Base-by-base conservation (phyloP, 1,140 invertebrate genomes). In the Ceratina calcarata region DNA sequence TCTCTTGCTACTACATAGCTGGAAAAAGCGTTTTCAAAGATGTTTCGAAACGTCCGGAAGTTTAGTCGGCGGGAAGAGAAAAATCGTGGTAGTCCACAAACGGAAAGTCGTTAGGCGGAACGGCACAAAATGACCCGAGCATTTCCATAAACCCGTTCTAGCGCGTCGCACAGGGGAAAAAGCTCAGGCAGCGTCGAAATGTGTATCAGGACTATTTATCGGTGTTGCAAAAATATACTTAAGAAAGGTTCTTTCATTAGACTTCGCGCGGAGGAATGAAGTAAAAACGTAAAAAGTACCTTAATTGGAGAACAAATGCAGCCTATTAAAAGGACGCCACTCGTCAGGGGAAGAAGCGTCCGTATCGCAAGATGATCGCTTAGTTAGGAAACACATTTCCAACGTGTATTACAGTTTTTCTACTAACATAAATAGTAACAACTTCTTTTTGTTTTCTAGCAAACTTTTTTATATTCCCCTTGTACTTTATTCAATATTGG, bases 171-270 rank as follows among this genome's bases (percentile, higher is more conserved):
- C 18, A 66, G 12, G 15, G n/a, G 45, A 49, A 15, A 49, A 45
- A 20, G 20, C 3, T 20, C 32, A 10, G 51, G 18, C 18, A n/a
- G 12, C 45, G 67, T 78, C 32, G 16, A 64, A 72, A 65, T 32
- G 60, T 45, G 60, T 72, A 78, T 78, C 76, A 24, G 18, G 69
- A 22, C 3, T 27, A n/a, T 72, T 45, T 55, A 78, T 78, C 76
- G n/a, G 49, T 1, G 16, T 64, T 49, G 53, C 51, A 64, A 55
- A 64, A 70, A 20, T 53, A 16, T 37, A 12, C 13, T 15, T 15
- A 45, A 62, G 58, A 65, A 55, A 45, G 20, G 45, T 22, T 22
- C 1, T 10, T 69, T 15, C 49, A 0, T 62, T 55, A 12, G 8
- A 55, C 1, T 64, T 57, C 1, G 2, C 15, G 32, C 20, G 12